These are phyloP conservation scores for Spisula subtruncata DNA, from an alignment of 2,888 invertebrate species.

Conservation along the genomic window DNA sequence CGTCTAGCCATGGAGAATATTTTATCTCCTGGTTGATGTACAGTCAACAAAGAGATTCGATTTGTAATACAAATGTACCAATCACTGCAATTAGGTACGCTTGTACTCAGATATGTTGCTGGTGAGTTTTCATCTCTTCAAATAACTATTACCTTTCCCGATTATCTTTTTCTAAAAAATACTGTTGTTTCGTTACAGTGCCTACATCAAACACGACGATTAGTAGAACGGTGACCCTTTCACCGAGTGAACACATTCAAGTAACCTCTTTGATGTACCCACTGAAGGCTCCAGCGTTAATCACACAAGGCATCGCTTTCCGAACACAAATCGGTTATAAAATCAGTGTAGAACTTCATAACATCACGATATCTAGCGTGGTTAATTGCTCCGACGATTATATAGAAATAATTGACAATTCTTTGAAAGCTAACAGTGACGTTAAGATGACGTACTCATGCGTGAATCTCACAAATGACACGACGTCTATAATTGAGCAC, in stretches of 20 bases:
- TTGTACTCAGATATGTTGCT: too few species aligned
- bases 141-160: too few species aligned
- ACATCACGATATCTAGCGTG: background rate
- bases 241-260: slow-evolving; percentile 9
- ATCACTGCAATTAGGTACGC: too few species aligned
- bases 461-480: background rate
- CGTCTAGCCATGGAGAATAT: too few species aligned
- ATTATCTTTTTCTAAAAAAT: too few species aligned
- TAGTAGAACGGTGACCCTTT: background rate
- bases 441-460: slow-evolving; percentile 1
- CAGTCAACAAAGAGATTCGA: too few species aligned
- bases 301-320: slow-evolving; percentile 35
- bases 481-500: background rate
- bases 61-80: too few species aligned
- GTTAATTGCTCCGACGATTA: slow-evolving; percentile 19
- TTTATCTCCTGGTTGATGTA: too few species aligned
- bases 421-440: slow-evolving; percentile 17
- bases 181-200: slow-evolving; percentile 51
- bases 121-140: too few species aligned
- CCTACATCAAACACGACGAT: background rate
- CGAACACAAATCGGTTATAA: slow-evolving; percentile 54
- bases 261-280: slow-evolving; percentile 55
- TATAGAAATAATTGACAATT: slow-evolving; percentile 51
- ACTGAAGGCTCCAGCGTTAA: slow-evolving; percentile 19
- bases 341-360: slow-evolving; percentile 34